Conservation (phyloP, 2,888 invertebrate species). For the Myopa tessellatipennis region DNA sequence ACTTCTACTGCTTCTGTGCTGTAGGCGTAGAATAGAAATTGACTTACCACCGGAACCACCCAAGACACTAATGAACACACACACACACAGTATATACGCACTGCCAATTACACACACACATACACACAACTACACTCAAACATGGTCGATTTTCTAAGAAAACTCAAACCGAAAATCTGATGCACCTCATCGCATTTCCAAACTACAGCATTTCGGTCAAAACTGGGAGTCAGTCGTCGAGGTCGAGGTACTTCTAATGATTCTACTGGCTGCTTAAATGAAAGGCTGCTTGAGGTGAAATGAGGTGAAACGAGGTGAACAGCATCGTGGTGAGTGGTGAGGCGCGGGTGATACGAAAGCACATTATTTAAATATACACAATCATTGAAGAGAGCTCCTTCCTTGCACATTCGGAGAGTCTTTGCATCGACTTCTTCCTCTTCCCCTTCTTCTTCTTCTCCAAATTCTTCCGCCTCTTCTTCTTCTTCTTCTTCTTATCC, state of each 20-base stretch:
- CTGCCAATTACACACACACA: constrained; percentile 9
- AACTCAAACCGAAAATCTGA: constrained; percentile 21
- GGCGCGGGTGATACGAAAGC: too few species aligned
- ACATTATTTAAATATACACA: neutral
- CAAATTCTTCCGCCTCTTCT: neutral
- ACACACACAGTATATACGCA: constrained; percentile 5
- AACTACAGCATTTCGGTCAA: neutral
- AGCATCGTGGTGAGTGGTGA: neutral
- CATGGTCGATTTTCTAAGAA: constrained; percentile 37
- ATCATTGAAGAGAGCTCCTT: constrained; percentile 19
- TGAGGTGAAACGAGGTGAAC: neutral
- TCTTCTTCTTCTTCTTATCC: neutral
- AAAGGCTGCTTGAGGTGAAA: neutral
- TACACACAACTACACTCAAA: constrained; percentile 9
- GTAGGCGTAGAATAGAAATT: neutral
- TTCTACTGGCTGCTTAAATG: neutral
- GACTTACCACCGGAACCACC: constrained; percentile 16
- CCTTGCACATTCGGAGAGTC: neutral
- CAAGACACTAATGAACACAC: constrained; percentile 22
- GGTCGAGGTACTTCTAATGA: neutral
- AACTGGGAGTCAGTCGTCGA: neutral
- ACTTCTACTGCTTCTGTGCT: neutral
- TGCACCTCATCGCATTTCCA: neutral
- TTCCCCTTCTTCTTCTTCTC: neutral
- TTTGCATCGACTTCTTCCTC: neutral